Evolutionary conservation across 1,140 invertebrate genomes (phyloP), one percentile per base, ranked within the genome.

Genomic region (Temnothorax curvispinosus): DNA sequence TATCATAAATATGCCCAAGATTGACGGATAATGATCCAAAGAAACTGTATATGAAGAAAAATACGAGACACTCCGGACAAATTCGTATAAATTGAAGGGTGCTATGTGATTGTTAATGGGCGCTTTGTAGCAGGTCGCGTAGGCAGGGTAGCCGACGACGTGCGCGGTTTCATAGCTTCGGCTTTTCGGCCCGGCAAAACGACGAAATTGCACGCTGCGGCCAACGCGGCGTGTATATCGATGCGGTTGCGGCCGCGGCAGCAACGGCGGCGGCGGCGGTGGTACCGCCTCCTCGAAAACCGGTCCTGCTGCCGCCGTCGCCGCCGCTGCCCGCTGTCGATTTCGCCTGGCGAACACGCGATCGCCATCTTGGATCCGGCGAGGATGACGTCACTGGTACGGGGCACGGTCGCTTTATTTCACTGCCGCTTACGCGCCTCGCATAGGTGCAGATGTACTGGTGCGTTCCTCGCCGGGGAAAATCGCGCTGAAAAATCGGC

Each of bases 311-410:
- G 85, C 86, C 27, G 27, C 27, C 27, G 27, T 1, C 76, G 81
- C 74, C 47, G 86, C 87, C 77, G 81, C 74, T 91, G 89, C 87
- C 27, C 91, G 47, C 89, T 91, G 91, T 92, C 91, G 92, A 92
- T 94, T 93, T 93, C 90, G 89, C 89, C 91, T 91, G 89, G 89
- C 78, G 88, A 93, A 93, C 86, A 80, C 67, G 80, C 80, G 87
- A 86, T 84, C 92, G 90, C 93, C 93, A 94, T 94, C 89, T 94
- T 94, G 93, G 77, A 89, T 91, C 87, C 74, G 85, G 72, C 85
- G 74, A 47, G 80, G 72, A 90, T 94, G 93, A 94, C 92, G 92
- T 94, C 93, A 94, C 67, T 91, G 89, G 84, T 91, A 86, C 91
- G 87, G 87, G 91, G 91, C 88, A 87, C 88, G 80, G 76, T 86